phyloP scores from a whole-genome alignment of 2,888 invertebrate species.

The Geotrupes spiniger region DNA sequence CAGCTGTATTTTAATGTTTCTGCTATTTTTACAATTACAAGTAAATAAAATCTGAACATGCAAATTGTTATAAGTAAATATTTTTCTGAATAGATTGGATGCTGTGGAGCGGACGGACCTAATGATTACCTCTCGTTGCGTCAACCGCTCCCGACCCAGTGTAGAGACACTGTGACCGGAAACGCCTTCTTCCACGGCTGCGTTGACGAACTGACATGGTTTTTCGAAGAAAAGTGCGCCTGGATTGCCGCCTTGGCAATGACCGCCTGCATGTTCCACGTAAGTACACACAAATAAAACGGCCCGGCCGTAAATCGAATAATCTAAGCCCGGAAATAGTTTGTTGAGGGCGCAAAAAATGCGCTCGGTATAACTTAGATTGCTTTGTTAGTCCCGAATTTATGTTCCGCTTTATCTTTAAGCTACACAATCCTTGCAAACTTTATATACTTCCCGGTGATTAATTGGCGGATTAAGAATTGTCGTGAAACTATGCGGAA shows the following conservation, averaged over 20 bases:
- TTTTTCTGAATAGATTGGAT: conserved; percentile 65
- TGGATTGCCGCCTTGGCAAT: conserved; percentile 82
- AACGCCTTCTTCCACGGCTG: conserved; percentile 88
- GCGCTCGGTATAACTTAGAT: conserved; percentile 28
- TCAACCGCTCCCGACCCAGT: conserved; percentile 79
- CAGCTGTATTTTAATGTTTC: conserved; percentile 1
- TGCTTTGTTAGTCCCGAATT: conserved; percentile 42
- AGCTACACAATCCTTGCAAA: conserved; percentile 41
- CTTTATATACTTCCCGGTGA: conserved; percentile 41
- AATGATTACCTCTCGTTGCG: conserved; percentile 74
- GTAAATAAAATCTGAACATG: too few species aligned
- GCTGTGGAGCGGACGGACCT: conserved; percentile 86
- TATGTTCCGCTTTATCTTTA: conserved; percentile 42
- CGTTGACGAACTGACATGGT: conserved; percentile 85
- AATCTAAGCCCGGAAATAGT: background rate
- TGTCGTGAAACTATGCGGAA: conserved; percentile 37
- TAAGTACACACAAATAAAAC: conserved; percentile 51
- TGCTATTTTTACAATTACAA: background rate
- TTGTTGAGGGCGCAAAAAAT: conserved; percentile 13
- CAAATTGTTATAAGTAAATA: background rate
- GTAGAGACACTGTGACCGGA: conserved; percentile 84
- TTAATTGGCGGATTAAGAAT: conserved; percentile 46
- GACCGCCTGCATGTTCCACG: conserved; percentile 72
- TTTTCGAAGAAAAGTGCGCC: conserved; percentile 76
- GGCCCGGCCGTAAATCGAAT: conserved; percentile 14